Evolutionary conservation across 2,113 vertebrate genomes (phyloP).

Genomic region (Podocnemis expansa): DNA sequence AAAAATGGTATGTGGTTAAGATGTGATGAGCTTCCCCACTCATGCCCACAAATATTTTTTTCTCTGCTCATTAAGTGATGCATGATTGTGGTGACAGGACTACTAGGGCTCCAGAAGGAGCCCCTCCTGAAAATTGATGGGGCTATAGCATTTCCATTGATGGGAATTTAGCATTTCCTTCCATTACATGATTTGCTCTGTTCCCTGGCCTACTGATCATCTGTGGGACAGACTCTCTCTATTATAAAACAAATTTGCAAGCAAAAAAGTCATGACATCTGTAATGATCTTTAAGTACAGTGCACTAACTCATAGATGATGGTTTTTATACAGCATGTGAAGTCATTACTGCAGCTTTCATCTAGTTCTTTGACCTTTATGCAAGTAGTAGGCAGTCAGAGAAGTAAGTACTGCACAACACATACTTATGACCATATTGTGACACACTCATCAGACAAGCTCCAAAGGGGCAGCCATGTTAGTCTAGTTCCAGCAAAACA

Average conservation of each 20-base stretch:
- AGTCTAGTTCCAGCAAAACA: too few relatives aligned
- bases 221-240: not conserved
- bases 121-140: not conserved
- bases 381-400: not conserved
- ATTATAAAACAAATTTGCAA: not conserved
- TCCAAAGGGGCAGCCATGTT: too few relatives aligned
- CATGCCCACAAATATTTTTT: not conserved
- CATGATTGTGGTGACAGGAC: not conserved
- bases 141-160: not conserved
- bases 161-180: not conserved
- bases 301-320: not conserved
- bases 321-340: not conserved
- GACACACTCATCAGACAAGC: too few relatives aligned
- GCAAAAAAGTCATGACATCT: rapidly evolving
- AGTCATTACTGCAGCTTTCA: not conserved
- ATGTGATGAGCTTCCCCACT: not conserved
- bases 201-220: not conserved
- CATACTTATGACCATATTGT: not conserved
- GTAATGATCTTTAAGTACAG: not conserved
- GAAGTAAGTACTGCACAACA: rapidly evolving
- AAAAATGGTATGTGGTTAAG: too few relatives aligned
- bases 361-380: not conserved
- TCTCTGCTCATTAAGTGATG: too few relatives aligned
- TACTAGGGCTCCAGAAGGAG: not conserved
- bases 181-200: not conserved